Conservation (phyloP, 1,140 invertebrate genomes). For the Drosophila pallidifrons region DNA sequence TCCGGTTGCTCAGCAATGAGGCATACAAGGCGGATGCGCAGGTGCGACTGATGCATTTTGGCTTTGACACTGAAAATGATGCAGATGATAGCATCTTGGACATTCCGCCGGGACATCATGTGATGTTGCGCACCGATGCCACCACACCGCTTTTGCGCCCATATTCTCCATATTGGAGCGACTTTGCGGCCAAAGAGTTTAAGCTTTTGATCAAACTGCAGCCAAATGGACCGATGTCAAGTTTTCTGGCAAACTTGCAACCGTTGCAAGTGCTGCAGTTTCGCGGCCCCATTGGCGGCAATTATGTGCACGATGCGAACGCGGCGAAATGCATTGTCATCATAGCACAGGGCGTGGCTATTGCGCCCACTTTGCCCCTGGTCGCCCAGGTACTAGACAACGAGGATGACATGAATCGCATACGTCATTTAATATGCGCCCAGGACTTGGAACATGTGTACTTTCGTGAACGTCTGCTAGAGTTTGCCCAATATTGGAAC, state of each 20-base stretch:
- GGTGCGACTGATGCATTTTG: conserved; percentile 66
- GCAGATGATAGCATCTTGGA: conserved; percentile 60
- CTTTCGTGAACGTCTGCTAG: conserved; percentile 65
- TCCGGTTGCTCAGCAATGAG: conserved; percentile 50
- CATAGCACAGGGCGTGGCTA: conserved; percentile 76
- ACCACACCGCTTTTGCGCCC: conserved; percentile 53
- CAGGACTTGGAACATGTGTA: conserved; percentile 64
- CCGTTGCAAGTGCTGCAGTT: conserved; percentile 65
- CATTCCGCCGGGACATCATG: conserved; percentile 74
- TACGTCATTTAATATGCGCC: conserved; percentile 70
- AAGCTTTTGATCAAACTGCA: conserved; percentile 76
- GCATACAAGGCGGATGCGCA: conserved; percentile 22
- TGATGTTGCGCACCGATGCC: conserved; percentile 66
- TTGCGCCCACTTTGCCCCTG: conserved; percentile 72
- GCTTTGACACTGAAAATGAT: not conserved
- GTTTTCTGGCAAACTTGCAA: conserved; percentile 38
- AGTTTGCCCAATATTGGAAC: conserved; percentile 77
- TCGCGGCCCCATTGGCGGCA: conserved; percentile 77
- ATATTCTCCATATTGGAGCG: conserved; percentile 78
- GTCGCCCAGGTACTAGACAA: conserved; percentile 69
- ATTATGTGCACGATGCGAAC: conserved; percentile 45
- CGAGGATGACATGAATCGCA: conserved; percentile 74
- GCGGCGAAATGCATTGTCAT: conserved; percentile 53
- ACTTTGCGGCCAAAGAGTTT: conserved; percentile 61
- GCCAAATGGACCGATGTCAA: conserved; percentile 67